Base-by-base conservation (phyloP, 2,113 vertebrate species). In the Phrynosoma platyrhinos region DNA sequence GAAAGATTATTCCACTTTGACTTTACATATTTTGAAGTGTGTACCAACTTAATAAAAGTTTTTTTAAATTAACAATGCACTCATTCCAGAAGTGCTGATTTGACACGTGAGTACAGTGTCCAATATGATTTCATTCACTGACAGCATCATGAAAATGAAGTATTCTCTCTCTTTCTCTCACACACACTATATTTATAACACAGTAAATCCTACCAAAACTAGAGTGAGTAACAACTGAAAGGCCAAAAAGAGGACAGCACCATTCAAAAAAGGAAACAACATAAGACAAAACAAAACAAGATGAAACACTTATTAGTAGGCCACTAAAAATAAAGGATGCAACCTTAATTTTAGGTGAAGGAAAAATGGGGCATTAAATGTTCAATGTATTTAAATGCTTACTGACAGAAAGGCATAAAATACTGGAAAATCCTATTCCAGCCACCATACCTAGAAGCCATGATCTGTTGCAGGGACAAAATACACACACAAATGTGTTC, bases 171-270 rank as follows among this genome's bases (percentile, higher is more conserved):
- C 21, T 68, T 21, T 79, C 14, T 36, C 18, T 72, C 47, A 47
- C 47, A 47, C 47, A 47, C 47, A 47, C 47, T 36, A 36, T 36
- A 36, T 36, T 36, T 36, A 36, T 36, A 36, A 36, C 69, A 27
- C n/a, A 83, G 23, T 27, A 88, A 83, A 68, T 78, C 81, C 87
- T 88, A 88, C 87, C 87, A 77, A 78, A 88, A 88, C 47, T 88
- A 71, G 77, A 79, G 30, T 53, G 64, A 58, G 77, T 55, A 55
- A 72, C 83, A 62, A 69, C 87, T 88, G 62, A 88, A 25, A 77
- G 58, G 47, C 16, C 74, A 88, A 88, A 83, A 72, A 62, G 32
- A 88, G 72, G 72, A 88, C 74, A 88, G 23, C 74, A 88, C 80
- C 86, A 69, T 83, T 87, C 7, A 66, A 74, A 87, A 55, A 82